Conservation (phyloP, 2,113 vertebrate genomes). For the Myiopsitta monachus region DNA sequence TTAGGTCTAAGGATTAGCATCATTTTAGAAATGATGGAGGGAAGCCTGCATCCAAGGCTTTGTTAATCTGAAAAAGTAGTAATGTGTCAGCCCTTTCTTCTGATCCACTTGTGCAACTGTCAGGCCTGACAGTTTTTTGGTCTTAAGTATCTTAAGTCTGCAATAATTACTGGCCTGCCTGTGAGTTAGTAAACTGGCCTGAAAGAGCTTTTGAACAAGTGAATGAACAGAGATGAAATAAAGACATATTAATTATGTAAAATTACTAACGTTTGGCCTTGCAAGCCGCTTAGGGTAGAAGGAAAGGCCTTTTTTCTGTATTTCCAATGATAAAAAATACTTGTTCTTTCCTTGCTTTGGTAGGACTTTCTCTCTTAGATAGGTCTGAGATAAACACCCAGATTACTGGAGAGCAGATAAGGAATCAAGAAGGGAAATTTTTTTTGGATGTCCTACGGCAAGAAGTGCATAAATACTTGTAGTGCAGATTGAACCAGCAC, state of each 20-base stretch:
- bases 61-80: conserved; percentile 13
- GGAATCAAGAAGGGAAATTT: background rate
- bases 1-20: conserved; percentile 43
- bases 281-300: background rate
- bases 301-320: background rate
- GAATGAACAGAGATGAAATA: background rate
- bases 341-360: background rate
- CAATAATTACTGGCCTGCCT: background rate
- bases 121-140: conserved; percentile 1
- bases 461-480: background rate
- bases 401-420: background rate
- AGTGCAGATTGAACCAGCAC: background rate
- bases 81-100: conserved; percentile 15
- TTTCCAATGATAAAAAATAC: background rate
- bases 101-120: background rate
- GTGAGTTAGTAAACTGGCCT: background rate
- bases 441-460: background rate
- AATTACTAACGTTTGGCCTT: background rate
- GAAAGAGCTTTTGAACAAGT: background rate
- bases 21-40: conserved; percentile 37
- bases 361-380: background rate
- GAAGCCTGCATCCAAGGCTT: background rate
- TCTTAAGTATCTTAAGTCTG: conserved; percentile 6
- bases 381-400: background rate
- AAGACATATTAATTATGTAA: background rate